Evolutionary conservation across 1,140 invertebrate species (phyloP), one percentile per base, ranked within the genome.

Genomic region (Seison nebaliae): DNA sequence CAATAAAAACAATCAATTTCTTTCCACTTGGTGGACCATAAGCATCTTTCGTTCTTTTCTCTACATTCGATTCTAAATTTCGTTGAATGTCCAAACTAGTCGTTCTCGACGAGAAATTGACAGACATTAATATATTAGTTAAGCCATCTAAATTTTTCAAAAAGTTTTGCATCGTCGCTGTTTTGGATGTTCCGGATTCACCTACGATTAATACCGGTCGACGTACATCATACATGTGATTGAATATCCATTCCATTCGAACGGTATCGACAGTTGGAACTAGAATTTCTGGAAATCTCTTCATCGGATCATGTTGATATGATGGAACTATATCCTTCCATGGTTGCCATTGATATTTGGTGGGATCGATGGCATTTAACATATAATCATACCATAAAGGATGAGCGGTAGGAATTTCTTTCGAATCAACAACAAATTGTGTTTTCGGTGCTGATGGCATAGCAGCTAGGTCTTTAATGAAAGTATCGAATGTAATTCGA

Each of bases 61-160:
- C 76, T 3, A 83, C 68, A 18, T 69, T 69, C 0, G 74, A 71
- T 58, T 84, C 78, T 36, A 86, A 60, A 47, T 72, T 78, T 28
- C 69, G 63, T 52, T 84, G 78, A 5, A 84, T 70, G 55, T 83
- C 75, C 60, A 77, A 63, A 0, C 78, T 80, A 0, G 73, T 75
- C 1, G 78, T 83, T 49, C 76, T 65, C 11, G 74, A 78, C 18
- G 78, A 81, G 57, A 83, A 84, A 60, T 83, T 83, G 51, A 83
- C 69, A 54, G 72, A 69, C 42, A 80, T 59, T 42, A 74, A 68
- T 57, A 76, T 73, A 60, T 71, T 74, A 55, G 46, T 46, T 18
- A 61, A 57, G 60, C 62, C 41, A 49, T 72, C 65, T 14, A 83
- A 51, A 24, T 67, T 66, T 43, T 70, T 62, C 15, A 81, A 55